Conservation (phyloP, 2,113 vertebrate species). For the Jacana jacana region DNA sequence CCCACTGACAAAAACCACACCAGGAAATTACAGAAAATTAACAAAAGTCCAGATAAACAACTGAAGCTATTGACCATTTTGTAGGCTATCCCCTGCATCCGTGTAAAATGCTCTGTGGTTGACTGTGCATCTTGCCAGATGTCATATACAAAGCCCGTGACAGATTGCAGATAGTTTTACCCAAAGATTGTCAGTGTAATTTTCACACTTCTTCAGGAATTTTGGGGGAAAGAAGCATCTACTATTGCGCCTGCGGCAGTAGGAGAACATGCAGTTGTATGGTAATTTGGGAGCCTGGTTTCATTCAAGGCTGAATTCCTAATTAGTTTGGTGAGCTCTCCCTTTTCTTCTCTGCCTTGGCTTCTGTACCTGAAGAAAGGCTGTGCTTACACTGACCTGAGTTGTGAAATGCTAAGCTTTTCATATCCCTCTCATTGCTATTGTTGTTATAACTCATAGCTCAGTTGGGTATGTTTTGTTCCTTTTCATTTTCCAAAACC, state of each 20-base stretch:
- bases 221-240: neutral
- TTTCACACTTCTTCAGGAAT: neutral
- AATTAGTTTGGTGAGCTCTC: neutral
- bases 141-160: neutral
- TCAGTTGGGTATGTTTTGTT: neutral
- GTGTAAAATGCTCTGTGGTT: neutral
- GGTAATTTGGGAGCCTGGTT: neutral
- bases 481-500: neutral
- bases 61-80: neutral
- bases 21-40: neutral
- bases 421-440: neutral
- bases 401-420: neutral
- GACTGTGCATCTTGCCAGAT: neutral
- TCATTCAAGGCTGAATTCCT: neutral
- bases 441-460: neutral
- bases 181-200: neutral
- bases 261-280: neutral
- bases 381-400: neutral
- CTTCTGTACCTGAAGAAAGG: neutral
- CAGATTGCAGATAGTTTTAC: neutral
- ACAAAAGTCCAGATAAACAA: neutral
- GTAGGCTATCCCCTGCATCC: neutral
- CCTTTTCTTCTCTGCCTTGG: neutral
- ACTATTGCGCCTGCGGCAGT: neutral
- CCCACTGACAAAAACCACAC: neutral